Percentiles rank a stretch among this genome's conserved stretches.
Evolutionary conservation across 2,888 invertebrate genomes (phyloP).

Genomic region (Teleogryllus oceanicus): DNA sequence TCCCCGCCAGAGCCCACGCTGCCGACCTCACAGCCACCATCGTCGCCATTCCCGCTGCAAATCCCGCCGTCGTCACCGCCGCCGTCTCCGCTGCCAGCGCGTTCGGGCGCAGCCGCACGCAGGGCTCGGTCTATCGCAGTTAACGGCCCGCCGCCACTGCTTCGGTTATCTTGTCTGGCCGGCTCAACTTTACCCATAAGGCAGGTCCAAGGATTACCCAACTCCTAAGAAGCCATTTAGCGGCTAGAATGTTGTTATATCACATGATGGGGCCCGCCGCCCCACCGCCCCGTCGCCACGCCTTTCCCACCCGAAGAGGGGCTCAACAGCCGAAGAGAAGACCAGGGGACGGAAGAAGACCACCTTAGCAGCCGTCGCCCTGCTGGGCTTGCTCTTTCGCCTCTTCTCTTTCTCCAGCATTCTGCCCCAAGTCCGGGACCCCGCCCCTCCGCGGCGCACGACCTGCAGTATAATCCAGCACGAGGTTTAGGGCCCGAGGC

Average conservation of each 20-base stretch:
- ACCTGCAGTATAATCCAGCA: neutral
- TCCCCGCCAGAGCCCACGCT: no score
- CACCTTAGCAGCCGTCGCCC: neutral
- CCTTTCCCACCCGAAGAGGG: neutral
- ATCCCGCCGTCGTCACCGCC: no score
- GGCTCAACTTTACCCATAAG: slow-evolving; percentile 11
- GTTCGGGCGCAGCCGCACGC: no score
- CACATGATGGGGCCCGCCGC: neutral
- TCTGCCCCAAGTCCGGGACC: no score
- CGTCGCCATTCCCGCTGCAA: no score
- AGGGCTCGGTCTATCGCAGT: neutral
- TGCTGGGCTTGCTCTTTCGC: neutral
- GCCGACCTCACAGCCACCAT: no score
- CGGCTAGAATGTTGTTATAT: slow-evolving; percentile 11
- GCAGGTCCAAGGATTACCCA: slow-evolving; percentile 18
- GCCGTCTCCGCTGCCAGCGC: no score
- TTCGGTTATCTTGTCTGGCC: slow-evolving; percentile 11
- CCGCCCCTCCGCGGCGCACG: neutral
- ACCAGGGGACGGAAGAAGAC: neutral
- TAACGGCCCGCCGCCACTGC: neutral
- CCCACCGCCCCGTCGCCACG: no score
- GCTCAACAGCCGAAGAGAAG: neutral
- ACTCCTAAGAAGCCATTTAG: slow-evolving; percentile 18
- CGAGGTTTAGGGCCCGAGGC: neutral
- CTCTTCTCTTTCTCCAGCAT: no score